Evolutionary conservation across 2,888 invertebrate species (phyloP).

Genomic region (Rhagonycha lutea): DNA sequence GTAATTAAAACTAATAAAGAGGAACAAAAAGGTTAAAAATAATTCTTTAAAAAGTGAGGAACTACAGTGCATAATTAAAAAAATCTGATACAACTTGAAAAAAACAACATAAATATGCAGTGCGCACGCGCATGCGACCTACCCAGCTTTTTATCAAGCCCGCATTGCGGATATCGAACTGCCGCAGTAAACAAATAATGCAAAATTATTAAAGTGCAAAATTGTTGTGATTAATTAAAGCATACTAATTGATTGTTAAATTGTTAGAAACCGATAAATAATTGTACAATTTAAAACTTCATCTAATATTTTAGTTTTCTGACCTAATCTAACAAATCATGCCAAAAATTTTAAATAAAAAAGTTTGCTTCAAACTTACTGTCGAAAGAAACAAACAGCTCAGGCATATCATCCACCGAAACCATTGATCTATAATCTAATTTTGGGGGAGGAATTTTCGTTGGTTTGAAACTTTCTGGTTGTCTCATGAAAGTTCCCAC

Average conservation of each 20-base stretch:
- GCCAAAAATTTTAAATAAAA: not conserved
- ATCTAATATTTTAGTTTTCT: not conserved
- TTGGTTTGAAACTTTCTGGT: constrained; percentile 63
- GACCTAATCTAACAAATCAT: not conserved
- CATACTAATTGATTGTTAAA: not conserved
- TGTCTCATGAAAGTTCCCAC: constrained; percentile 84
- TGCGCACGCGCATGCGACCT: constrained; percentile 49
- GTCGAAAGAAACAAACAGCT: constrained; percentile 92
- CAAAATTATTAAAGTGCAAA: constrained; percentile 1
- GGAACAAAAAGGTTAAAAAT: not conserved
- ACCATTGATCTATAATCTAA: constrained; percentile 92
- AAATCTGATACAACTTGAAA: not conserved
- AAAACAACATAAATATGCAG: constrained; percentile 35
- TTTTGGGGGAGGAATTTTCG: constrained; percentile 69
- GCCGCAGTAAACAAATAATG: constrained; percentile 42
- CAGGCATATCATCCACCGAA: constrained; percentile 92
- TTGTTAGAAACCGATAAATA: not conserved
- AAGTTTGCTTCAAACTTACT: constrained; percentile 67
- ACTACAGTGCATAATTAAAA: not conserved
- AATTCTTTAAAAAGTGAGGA: not conserved
- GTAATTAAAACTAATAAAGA: not conserved
- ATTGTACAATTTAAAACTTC: not conserved
- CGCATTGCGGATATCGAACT: constrained; percentile 54
- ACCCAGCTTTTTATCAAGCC: constrained; percentile 53
- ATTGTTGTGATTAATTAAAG: not conserved